phyloP scores from a whole-genome alignment of 2,888 invertebrate genomes.

The Abrostola triplasia region DNA sequence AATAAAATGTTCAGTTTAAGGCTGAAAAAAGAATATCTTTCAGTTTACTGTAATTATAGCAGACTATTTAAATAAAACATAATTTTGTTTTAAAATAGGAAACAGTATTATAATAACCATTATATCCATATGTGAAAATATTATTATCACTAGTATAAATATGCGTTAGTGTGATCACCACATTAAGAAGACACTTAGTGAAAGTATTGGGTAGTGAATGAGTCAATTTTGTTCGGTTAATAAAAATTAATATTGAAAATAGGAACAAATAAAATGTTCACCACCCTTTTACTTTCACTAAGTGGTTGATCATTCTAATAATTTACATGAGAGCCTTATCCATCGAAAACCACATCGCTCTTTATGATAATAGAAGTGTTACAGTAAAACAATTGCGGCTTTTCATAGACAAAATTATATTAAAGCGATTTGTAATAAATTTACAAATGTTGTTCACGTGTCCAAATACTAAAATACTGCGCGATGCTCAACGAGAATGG shows the following conservation, averaged over 20 bases:
- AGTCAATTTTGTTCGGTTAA: slow-evolving; percentile 9
- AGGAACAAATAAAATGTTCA: slow-evolving; percentile 38
- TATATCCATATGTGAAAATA: slow-evolving; percentile 74
- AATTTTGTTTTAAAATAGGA: slow-evolving; percentile 73
- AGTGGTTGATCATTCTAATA: slow-evolving; percentile 73
- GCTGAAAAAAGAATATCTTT: slow-evolving; percentile 64
- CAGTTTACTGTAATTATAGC: slow-evolving; percentile 64
- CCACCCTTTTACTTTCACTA: slow-evolving; percentile 56
- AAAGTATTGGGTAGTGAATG: slow-evolving; percentile 30
- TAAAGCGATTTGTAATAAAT: slow-evolving; percentile 37
- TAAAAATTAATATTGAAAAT: slow-evolving; percentile 14
- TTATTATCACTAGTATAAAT: slow-evolving; percentile 67
- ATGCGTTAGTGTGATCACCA: slow-evolving; percentile 69
- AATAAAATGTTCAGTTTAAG: slow-evolving; percentile 66
- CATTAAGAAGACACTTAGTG: slow-evolving; percentile 39
- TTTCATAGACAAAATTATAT: slow-evolving; percentile 49
- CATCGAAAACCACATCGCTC: slow-evolving; percentile 65
- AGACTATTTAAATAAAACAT: slow-evolving; percentile 73
- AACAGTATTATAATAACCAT: slow-evolving; percentile 72
- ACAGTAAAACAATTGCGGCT: slow-evolving; percentile 45
- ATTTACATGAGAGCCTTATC: slow-evolving; percentile 74
- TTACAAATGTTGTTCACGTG: slow-evolving; percentile 57
- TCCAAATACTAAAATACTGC: slow-evolving; percentile 61
- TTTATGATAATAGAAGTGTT: slow-evolving; percentile 49
- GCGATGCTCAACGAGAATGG: slow-evolving; percentile 56